phyloP scores from a whole-genome alignment of 2,113 vertebrate species.

The Gobius niger region DNA sequence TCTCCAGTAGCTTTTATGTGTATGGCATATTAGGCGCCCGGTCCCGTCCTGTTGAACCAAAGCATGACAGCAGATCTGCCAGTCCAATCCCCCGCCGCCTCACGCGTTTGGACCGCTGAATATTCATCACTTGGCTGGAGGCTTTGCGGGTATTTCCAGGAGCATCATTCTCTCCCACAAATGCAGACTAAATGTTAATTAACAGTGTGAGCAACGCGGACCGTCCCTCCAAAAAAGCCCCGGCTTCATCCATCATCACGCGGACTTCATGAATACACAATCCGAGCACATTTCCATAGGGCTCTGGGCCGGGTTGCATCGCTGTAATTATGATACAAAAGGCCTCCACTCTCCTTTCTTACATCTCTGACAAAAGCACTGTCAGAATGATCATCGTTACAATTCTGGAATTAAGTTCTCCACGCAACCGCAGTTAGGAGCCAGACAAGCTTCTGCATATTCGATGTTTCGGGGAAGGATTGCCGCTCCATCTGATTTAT shows the following conservation, averaged over 20 bases:
- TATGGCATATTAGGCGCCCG: too few species aligned
- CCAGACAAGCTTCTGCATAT: neutral
- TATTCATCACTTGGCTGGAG: neutral
- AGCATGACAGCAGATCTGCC: neutral
- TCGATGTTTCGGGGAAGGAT: too few species aligned
- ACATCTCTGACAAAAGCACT: neutral
- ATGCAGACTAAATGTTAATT: conserved; percentile 3
- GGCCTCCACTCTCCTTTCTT: neutral
- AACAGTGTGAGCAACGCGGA: conserved; percentile 5
- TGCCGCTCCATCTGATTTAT: too few species aligned
- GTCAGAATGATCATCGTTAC: neutral
- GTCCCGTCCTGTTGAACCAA: neutral
- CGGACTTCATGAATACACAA: conserved; percentile 11
- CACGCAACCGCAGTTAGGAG: neutral
- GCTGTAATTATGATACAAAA: neutral
- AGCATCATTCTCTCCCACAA: conserved; percentile 5
- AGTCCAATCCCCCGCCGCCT: neutral
- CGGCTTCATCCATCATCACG: conserved; percentile 6
- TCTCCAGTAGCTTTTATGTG: too few species aligned
- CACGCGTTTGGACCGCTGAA: neutral
- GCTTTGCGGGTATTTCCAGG: neutral
- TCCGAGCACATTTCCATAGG: neutral
- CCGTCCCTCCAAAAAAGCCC: conserved; percentile 1
- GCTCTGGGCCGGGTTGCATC: neutral
- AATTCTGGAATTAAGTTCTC: neutral